Evolutionary conservation across 2,113 vertebrate genomes (phyloP).

Genomic region (Epinephelus fuscoguttatus): DNA sequence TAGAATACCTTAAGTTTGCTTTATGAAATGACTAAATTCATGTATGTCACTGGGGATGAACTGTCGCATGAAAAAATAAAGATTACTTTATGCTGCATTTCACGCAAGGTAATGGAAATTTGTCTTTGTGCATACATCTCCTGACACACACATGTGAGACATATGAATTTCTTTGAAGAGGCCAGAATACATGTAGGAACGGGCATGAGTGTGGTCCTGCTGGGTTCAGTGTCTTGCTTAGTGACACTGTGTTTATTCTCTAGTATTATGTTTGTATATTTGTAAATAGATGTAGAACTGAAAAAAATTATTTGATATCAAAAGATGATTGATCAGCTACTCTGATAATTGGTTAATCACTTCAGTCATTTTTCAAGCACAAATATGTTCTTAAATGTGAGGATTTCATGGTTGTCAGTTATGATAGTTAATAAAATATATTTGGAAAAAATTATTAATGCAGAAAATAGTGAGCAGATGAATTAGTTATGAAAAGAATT

Average conservation of each 20-base stretch:
- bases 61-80: conserved; percentile 33
- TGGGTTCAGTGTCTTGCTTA: background rate
- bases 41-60: conserved; percentile 65
- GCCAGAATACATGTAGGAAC: background rate
- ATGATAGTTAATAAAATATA: background rate
- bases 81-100: conserved; percentile 52
- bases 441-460: background rate
- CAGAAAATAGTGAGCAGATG: too few relatives aligned
- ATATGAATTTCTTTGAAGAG: conserved; percentile 1
- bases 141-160: conserved; percentile 18
- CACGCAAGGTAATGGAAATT: conserved; percentile 56
- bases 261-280: background rate
- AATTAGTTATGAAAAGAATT: background rate
- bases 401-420: background rate
- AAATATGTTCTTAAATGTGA: background rate
- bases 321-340: background rate
- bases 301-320: background rate
- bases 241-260: background rate
- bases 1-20: conserved; percentile 70
- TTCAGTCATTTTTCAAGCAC: background rate
- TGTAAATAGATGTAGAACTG: background rate
- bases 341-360: background rate
- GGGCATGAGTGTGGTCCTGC: background rate
- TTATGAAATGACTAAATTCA: conserved; percentile 73
- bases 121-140: conserved; percentile 40